Evolutionary conservation across 2,888 invertebrate genomes (phyloP).

Genomic region (Cheilosia vulpina): DNA sequence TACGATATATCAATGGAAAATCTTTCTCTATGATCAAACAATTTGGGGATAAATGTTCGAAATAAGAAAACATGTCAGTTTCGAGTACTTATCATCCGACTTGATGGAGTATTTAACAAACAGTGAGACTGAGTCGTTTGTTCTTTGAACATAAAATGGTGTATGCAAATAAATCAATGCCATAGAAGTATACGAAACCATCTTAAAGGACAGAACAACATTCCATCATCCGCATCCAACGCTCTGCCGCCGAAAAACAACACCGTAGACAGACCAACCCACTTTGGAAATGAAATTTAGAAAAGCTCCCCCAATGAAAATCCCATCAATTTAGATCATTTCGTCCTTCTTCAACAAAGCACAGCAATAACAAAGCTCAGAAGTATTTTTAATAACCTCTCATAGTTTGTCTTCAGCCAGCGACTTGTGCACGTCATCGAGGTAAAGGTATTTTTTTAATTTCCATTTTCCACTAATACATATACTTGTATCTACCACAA

Average conservation of each 20-base stretch:
- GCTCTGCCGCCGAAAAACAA: neutral
- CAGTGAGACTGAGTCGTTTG: too few species aligned
- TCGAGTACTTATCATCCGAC: too few species aligned
- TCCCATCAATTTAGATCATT: conserved; percentile 47
- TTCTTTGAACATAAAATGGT: too few species aligned
- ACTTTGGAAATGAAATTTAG: neutral
- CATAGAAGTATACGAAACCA: too few species aligned
- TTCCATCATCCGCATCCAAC: neutral
- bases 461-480: conserved; percentile 7
- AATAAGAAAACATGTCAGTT: too few species aligned
- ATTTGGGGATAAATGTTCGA: too few species aligned
- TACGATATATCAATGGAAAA: neutral
- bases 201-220: too few species aligned
- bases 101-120: neutral
- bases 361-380: neutral
- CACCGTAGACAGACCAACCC: neutral
- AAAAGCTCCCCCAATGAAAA: conserved; percentile 17
- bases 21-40: too few species aligned
- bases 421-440: neutral
- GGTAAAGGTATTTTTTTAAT: conserved; percentile 2
- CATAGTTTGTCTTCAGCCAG: conserved; percentile 1
- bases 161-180: too few species aligned
- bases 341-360: conserved; percentile 10
- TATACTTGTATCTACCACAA: neutral
- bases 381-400: conserved; percentile 50